These are phyloP conservation scores for Cephalopholis sonnerati DNA, from an alignment of 2,113 vertebrate species.

Conservation along the genomic window DNA sequence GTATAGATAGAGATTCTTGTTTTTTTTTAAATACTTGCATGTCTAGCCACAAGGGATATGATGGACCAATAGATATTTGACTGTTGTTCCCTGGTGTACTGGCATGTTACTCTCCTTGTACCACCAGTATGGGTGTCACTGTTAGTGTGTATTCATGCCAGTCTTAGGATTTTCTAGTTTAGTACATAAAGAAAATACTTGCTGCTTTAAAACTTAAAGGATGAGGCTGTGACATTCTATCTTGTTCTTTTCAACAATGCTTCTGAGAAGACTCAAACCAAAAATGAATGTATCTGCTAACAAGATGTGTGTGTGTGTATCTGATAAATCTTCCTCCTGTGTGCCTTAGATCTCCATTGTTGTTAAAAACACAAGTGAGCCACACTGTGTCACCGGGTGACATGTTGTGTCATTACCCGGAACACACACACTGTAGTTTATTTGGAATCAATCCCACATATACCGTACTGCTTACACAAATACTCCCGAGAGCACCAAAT, in stretches of 20 bases:
- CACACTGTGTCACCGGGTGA: too few relatives aligned
- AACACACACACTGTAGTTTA: too few relatives aligned
- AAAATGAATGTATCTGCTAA: not conserved
- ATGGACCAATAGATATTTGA: not conserved
- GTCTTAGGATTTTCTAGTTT: not conserved
- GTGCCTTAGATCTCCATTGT: not conserved
- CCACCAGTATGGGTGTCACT: not conserved
- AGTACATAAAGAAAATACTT: not conserved
- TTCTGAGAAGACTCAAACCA: not conserved
- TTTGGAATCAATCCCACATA: not conserved
- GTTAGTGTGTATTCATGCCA: not conserved
- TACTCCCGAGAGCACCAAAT: not conserved
- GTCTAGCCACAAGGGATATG: not conserved
- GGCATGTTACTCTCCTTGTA: not conserved
- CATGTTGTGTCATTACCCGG: too few relatives aligned
- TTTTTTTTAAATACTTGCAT: not conserved
- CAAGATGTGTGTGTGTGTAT: not conserved
- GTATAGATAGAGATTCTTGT: not conserved
- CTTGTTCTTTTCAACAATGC: not conserved
- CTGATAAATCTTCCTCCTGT: not conserved
- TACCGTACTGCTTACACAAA: not conserved
- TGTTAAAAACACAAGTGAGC: not conserved
- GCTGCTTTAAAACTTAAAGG: too few relatives aligned
- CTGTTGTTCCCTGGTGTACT: not conserved
- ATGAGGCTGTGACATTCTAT: too few relatives aligned